Evolutionary conservation across 2,888 invertebrate genomes (phyloP), one percentile per base, ranked within the genome.

Genomic region (Crematogaster levior): DNA sequence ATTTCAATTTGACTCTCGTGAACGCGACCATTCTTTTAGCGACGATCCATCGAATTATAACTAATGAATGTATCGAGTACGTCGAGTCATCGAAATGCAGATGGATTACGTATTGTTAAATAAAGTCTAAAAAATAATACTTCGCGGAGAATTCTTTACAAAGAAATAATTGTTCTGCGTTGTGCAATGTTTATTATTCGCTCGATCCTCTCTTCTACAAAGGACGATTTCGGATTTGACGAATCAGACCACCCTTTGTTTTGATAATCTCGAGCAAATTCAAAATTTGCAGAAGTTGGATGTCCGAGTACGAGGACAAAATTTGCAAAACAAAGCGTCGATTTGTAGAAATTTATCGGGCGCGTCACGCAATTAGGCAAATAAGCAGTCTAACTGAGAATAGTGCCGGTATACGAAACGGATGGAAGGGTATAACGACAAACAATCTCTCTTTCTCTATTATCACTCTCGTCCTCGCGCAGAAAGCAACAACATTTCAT

Each of bases 271-370:
- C 66, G 61, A 46, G 27, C 43, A 48, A 51, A 63, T 53, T 70
- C n/a, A 58, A 60, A 87, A 61, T 60, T 61, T 18, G 66, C 74
- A 53, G 12, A 63, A 43, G 43, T 48, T 37, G 43, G 30, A 4
- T 21, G 73, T 30, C 48, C 43, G 46, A 30, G 46, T 37, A 37
- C 30, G 40, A 43, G 81, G 70, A 60, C 85, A 86, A 90, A 89
- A 91, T 89, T 91, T 89, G 90, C 88, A 89, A 91, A 92, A 90
- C 90, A 85, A 85, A 89, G 89, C 90, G 91, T 89, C 92, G 93
- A 94, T 93, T 91, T 90, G 92, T 92, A 91, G 89, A 92, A 93
- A 93, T 93, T 93, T 93, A 93, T 93, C 91, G 91, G 90, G 86
- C 88, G 85, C 90, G 87, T 91, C 90, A 89, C 90, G 91, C 92